These are phyloP conservation scores for Probosciger aterrimus DNA, from an alignment of 2,113 vertebrate genomes.

Conservation along the genomic window DNA sequence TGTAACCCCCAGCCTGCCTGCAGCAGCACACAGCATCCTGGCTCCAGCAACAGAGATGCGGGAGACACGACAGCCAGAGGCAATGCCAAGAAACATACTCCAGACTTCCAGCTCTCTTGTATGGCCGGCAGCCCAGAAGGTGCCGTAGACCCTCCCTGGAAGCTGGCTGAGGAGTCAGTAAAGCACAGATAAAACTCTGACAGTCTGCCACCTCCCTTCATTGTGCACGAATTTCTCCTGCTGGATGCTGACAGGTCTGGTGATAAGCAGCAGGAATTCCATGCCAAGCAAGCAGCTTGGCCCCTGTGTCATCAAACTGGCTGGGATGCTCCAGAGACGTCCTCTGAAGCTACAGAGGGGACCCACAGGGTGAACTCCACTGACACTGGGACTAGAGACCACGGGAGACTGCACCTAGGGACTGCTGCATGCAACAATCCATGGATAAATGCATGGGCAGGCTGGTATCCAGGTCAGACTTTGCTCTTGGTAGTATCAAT, in stretches of 20 bases:
- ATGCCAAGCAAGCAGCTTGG: neutral
- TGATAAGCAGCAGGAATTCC: neutral
- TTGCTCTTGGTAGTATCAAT: neutral
- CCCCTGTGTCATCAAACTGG: neutral
- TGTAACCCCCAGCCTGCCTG: neutral
- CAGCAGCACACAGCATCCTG: neutral
- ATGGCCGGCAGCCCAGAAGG: slow-evolving; percentile 37
- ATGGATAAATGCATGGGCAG: neutral
- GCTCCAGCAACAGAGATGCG: neutral
- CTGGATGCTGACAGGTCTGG: neutral
- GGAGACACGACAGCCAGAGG: neutral
- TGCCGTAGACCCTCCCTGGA: neutral
- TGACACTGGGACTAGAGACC: neutral
- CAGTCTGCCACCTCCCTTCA: neutral
- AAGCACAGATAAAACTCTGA: slow-evolving; percentile 8
- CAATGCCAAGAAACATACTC: neutral
- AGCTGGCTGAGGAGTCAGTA: neutral
- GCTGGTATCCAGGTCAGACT: rapidly evolving
- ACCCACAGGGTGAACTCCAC: neutral
- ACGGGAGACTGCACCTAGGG: neutral
- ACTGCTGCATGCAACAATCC: neutral
- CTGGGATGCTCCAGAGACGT: neutral
- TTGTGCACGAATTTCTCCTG: neutral
- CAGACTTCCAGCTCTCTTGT: neutral
- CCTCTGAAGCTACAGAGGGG: neutral